Conservation (phyloP, 2,113 vertebrate genomes). For the Hipposideros armiger region DNA sequence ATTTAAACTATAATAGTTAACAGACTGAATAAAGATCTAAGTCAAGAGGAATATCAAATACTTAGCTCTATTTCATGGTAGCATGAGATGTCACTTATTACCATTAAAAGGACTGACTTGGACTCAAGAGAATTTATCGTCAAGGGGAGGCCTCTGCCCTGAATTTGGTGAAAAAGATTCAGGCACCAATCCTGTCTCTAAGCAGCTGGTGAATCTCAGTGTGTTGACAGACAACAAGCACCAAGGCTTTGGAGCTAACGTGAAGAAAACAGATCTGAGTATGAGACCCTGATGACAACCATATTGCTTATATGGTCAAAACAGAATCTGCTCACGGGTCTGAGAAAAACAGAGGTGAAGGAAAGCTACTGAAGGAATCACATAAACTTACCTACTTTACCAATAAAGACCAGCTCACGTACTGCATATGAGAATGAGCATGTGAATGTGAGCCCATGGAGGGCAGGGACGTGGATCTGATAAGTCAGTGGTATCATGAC, state of each 20-base stretch:
- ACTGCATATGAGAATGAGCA: neutral
- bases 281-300: neutral
- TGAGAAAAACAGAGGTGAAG: neutral
- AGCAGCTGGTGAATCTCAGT: neutral
- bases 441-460: neutral
- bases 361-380: neutral
- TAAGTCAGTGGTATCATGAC: neutral
- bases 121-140: conserved; percentile 9
- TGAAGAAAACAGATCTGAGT: neutral
- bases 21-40: neutral
- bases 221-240: neutral
- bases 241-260: neutral
- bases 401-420: neutral
- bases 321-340: neutral
- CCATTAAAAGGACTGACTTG: neutral
- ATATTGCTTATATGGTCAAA: neutral
- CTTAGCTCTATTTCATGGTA: neutral
- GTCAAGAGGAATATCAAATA: neutral
- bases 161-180: neutral
- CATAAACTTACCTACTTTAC: neutral
- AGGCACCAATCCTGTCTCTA: neutral
- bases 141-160: neutral
- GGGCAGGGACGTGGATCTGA: neutral
- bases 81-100: neutral
- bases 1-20: neutral